Evolutionary conservation across 2,888 invertebrate genomes (phyloP).

Genomic region (Lasioglossum morio): DNA sequence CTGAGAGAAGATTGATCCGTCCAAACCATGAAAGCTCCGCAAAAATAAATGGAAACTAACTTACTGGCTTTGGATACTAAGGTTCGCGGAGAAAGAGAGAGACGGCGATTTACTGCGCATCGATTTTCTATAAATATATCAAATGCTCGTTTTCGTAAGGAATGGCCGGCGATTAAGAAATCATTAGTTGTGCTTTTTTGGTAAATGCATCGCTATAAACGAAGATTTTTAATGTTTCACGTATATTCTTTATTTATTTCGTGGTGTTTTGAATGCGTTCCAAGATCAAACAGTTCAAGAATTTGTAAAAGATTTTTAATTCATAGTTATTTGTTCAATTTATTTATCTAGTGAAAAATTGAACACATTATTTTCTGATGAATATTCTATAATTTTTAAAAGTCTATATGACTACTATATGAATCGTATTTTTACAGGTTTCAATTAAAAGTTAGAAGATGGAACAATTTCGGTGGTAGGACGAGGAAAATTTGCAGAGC

Average conservation of each 20-base stretch:
- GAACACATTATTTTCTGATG: too few species aligned
- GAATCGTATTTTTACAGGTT: background rate
- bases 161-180: background rate
- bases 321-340: background rate
- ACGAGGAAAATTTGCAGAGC: background rate
- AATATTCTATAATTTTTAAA: too few species aligned
- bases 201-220: background rate
- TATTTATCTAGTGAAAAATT: background rate
- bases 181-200: background rate
- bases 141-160: background rate
- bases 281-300: too few species aligned
- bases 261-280: background rate
- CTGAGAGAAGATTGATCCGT: slow-evolving; percentile 34
- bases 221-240: background rate
- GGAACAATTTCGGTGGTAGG: background rate
- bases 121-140: background rate
- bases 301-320: background rate
- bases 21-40: slow-evolving; percentile 7
- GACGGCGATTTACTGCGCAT: background rate
- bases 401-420: background rate
- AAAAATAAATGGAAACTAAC: slow-evolving; percentile 31
- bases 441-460: background rate
- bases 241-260: background rate
- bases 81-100: background rate
- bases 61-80: slow-evolving; percentile 14